These are phyloP conservation scores for Peromyscus polionotus DNA, from an alignment of 2,113 vertebrate genomes.

Conservation along the genomic window DNA sequence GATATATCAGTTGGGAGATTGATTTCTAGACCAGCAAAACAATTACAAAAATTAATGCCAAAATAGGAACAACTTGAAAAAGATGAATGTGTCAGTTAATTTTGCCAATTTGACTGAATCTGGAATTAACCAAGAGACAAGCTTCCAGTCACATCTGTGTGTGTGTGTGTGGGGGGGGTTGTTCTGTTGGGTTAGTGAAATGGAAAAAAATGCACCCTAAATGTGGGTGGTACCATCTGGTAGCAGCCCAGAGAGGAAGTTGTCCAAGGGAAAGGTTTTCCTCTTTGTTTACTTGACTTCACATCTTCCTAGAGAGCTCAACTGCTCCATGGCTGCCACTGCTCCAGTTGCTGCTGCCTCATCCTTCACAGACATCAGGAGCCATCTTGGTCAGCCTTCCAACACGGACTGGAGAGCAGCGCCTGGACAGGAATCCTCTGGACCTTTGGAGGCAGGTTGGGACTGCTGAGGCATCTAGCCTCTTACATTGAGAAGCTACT, in stretches of 20 bases:
- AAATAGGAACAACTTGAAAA: background rate
- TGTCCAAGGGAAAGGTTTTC: background rate
- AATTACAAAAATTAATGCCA: background rate
- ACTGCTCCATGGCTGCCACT: background rate
- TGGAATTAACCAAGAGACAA: background rate
- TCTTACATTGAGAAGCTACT: too few relatives aligned
- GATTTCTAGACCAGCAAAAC: background rate
- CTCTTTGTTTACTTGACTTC: background rate
- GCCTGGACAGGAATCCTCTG: background rate
- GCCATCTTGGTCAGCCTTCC: background rate
- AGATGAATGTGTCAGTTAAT: background rate
- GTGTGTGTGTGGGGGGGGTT: too few relatives aligned
- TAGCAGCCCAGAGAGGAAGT: background rate
- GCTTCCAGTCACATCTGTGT: background rate
- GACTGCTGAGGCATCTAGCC: background rate
- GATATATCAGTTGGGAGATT: background rate
- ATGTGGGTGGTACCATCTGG: background rate
- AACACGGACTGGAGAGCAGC: background rate
- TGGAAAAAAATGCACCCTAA: background rate
- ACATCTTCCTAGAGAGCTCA: background rate
- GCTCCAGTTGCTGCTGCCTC: background rate
- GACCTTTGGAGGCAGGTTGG: background rate
- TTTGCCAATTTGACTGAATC: background rate
- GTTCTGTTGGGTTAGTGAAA: background rate
- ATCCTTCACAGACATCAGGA: background rate